Evolutionary conservation across 2,888 invertebrate genomes (phyloP), one percentile per base, ranked within the genome.

Genomic region (Meiosimyza platycephala): DNA sequence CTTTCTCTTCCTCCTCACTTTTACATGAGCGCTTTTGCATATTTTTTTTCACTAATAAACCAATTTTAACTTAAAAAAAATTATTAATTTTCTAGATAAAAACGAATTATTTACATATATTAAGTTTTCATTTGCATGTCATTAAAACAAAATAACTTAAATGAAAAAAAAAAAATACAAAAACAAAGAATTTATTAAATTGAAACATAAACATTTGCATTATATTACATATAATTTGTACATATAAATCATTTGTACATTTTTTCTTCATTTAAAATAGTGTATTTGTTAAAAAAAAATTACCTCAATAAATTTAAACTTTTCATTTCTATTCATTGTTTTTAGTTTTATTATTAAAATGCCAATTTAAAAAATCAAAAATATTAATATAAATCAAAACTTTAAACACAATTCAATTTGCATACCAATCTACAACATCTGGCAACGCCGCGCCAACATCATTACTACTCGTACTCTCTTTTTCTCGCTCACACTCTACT

Each of bases 361-460:
- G 48, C 16, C 47, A 50, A 48, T 51, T 16, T 28, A 51, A 60
- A 51, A 51, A 51, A 18, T 4, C 28, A 51, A 11, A 59, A 50
- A 59, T 51, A n/a, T 69, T 33, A 51, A 69, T 60, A 51, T 18
- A 50, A 28, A 59, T 57, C 22, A 50, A 60, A 63, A 70, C 62
- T 52, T 68, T n/a, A n/a, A 57, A 68, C 67, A 68, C 68, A 62
- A 51, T 60, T 70, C 70, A 51, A 70, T 70, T 70, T 70, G 52
- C 62, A 70, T 70, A 62, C 51, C 70, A 40, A 70, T 60, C 50
- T 22, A 40, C 40, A 63, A 40, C 11, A 68, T 57, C 67, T 70
- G 60, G 70, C 62, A 70, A 70, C 70, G 73, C 72, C 74, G 73
- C 72, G 57, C 60, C 66, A 64, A 66, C 72, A 55, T 59, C 73